Base-by-base conservation (phyloP, 2,888 invertebrate species). In the Tipula confusa region DNA sequence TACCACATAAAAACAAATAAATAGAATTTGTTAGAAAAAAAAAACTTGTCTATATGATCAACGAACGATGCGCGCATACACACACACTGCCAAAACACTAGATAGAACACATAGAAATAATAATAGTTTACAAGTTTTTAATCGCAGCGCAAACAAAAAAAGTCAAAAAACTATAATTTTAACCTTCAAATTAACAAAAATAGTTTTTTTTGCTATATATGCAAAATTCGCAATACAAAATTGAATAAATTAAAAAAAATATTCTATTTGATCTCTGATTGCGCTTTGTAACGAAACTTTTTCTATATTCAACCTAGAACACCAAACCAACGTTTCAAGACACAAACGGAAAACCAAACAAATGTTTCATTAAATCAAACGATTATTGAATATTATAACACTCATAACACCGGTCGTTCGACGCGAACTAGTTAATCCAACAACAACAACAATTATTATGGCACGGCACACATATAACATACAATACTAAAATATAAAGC, bases 341-440 rank as follows among this genome's bases (percentile, higher is more conserved):
- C 6, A 24, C 2, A 24, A 64, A 7, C n/a, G n/a, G n/a, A 24
- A 64, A 64, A 24, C 5, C 24, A 64, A 64, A 13, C 64, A 64
- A 64, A 9, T 64, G 24, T 64, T 64, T 9, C 64, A 64, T 64
- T 64, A 64, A 64, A 64, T 64, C 64, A 64, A 43, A 64, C 64
- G 64, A 64, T 64, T 64, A 64, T 64, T 64, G 64, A 64, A 64
- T 64, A 64, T 24, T 64, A 24, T 18, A 64, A 64, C 64, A 64
- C 64, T 64, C 64, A 64, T 64, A 64, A 64, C 64, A 64, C 64
- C 64, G 64, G 64, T 24, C 64, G 18, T 64, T 64, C 24, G 24
- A 18, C 24, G 24, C 7, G 24, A 64, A n/a, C n/a, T n/a, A n/a
- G n/a, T n/a, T n/a, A n/a, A n/a, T n/a, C n/a, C n/a, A n/a, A n/a